Evolutionary conservation across 2,113 vertebrate species (phyloP).

Genomic region (Osmerus eperlanus): DNA sequence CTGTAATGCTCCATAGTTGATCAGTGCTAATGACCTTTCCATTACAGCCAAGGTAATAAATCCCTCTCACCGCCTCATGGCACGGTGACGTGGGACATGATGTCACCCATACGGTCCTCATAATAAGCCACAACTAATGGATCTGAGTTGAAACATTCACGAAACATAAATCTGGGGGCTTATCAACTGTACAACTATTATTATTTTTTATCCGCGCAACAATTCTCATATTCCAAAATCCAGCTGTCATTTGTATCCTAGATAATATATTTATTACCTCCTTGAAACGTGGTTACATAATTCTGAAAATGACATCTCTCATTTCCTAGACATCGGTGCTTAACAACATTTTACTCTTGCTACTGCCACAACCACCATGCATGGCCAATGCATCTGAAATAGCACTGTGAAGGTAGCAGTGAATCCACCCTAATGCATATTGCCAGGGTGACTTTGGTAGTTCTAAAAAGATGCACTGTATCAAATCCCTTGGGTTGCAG

Average conservation of each 20-base stretch:
- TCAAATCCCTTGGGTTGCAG: conserved; percentile 6
- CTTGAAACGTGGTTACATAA: not conserved
- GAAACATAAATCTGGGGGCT: not conserved
- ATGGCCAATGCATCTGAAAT: not conserved
- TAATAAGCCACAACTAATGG: not conserved
- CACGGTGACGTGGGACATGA: too few species aligned
- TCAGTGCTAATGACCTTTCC: too few species aligned
- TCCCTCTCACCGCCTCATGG: too few species aligned
- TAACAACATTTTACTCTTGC: not conserved
- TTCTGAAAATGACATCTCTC: not conserved
- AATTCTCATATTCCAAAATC: not conserved
- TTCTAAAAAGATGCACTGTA: conserved; percentile 1
- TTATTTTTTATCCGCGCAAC: too few species aligned
- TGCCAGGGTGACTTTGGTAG: not conserved
- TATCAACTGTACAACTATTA: too few species aligned
- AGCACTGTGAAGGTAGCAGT: not conserved
- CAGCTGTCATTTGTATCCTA: not conserved
- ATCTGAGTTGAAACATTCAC: not conserved
- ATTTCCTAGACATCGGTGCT: not conserved
- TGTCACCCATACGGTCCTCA: too few species aligned
- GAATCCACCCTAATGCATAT: not conserved
- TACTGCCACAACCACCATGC: not conserved
- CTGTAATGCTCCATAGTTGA: too few species aligned
- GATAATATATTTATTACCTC: not conserved
- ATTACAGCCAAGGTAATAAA: too few species aligned